Base-by-base conservation (phyloP, 2,888 invertebrate species). In the Polydrusus cervinus region DNA sequence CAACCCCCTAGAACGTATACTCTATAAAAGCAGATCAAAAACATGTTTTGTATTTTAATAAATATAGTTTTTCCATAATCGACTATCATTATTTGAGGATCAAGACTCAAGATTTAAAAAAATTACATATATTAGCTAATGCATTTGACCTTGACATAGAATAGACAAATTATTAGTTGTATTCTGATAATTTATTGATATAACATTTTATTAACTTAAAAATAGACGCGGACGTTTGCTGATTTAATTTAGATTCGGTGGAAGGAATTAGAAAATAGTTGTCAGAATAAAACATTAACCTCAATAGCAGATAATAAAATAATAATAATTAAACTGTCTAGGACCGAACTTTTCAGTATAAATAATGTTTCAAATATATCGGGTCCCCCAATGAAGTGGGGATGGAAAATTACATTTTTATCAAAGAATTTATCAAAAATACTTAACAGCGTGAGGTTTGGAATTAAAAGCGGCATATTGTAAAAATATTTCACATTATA, bases 161-260 rank as follows among this genome's bases (percentile, higher is more conserved):
- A 55, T n/a, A 68, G 68, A 68, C 55, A 43, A 43, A 57, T 65
- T 57, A 40, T 68, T 55, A 68, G 55, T 38, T 43, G 7, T 43
- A 57, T 57, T 25, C 18, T 68, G 43, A 20, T 55, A 68, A 68
- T 68, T 57, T 18, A 57, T 53, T 49, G 45, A 47, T 61, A 61
- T 20, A 61, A 60, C 60, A 38, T 5, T 16, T 16, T 40, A 60
- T 14, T 66, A 25, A 9, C 18, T 20, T 51, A 16, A 51, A 20
- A 51, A 51, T 20, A 51, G 20, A 51, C 18, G 51, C 18, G 14
- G 11, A 51, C 16, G 20, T 51, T 51, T 68, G 43, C 11, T 20
- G 18, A 13, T 40, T 60, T 34, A 60, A 34, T 60, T 16, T 34
- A 60, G 9, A 34, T 25, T 34, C 7, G 1, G 34, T 34, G 7